Conservation (phyloP, 2,113 vertebrate species). For the Ibidorhyncha struthersii region DNA sequence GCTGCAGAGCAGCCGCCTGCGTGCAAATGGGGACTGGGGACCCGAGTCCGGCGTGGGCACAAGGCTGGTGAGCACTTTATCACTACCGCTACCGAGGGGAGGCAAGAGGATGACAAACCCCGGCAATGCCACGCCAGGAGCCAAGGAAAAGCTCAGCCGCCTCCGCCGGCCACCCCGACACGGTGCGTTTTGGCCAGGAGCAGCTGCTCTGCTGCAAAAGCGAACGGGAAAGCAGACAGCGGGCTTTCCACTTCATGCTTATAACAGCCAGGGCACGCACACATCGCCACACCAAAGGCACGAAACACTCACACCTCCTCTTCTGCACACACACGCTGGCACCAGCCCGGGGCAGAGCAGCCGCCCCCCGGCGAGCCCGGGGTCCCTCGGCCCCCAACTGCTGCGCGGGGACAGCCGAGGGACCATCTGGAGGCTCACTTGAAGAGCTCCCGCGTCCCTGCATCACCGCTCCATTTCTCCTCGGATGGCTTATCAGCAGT, state of each 20-base stretch:
- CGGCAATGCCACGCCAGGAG: neutral
- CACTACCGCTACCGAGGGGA: neutral
- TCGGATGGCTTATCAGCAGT: conserved; percentile 67
- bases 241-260: neutral
- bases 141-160: neutral
- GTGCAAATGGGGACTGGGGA: neutral
- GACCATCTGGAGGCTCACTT: neutral
- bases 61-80: neutral
- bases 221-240: neutral
- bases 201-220: neutral
- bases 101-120: neutral
- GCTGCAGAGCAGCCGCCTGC: neutral
- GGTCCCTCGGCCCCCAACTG: neutral
- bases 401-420: neutral
- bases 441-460: conserved; percentile 5
- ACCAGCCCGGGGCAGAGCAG: neutral
- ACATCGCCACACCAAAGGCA: neutral
- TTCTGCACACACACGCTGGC: neutral
- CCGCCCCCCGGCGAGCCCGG: rapidly evolving
- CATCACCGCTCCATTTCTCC: conserved; percentile 33
- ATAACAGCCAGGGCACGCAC: neutral
- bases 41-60: neutral
- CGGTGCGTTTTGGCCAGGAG: rapidly evolving
- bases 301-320: neutral
- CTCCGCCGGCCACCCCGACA: neutral